These are phyloP conservation scores for Metaphire vulgaris DNA, from an alignment of 1,140 invertebrate species.

Conservation along the genomic window DNA sequence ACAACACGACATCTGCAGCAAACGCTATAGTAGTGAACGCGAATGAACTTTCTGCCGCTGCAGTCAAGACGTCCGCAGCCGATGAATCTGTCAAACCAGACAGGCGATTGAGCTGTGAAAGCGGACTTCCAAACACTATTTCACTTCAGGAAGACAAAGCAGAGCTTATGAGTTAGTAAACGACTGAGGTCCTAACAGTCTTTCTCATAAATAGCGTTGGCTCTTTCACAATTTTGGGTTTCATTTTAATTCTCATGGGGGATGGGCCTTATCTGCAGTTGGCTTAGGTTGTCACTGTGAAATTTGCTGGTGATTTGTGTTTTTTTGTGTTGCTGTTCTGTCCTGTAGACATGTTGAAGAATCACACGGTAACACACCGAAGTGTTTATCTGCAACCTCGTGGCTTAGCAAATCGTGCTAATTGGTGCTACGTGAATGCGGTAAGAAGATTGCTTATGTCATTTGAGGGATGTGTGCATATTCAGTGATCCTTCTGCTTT, in stretches of 20 bases:
- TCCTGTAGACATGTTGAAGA: slow-evolving; percentile 34
- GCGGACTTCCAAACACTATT: background rate
- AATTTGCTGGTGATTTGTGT: too few species aligned
- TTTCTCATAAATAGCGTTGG: background rate
- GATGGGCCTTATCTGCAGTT: background rate
- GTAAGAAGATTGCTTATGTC: slow-evolving; percentile 32
- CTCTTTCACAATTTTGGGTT: background rate
- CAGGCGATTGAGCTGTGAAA: background rate
- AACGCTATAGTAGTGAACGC: slow-evolving; percentile 8
- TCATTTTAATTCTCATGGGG: background rate
- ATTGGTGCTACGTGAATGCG: slow-evolving; percentile 93
- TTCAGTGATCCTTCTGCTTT: slow-evolving; percentile 39
- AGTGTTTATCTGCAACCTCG: slow-evolving; percentile 62
- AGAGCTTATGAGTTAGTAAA: background rate
- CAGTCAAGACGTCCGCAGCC: background rate
- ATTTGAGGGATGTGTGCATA: background rate
- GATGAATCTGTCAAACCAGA: background rate
- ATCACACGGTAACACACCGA: slow-evolving; percentile 31
- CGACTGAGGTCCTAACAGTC: background rate
- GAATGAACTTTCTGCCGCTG: background rate
- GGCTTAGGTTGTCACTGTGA: too few species aligned
- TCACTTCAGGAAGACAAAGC: background rate
- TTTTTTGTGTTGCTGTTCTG: too few species aligned
- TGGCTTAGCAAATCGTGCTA: slow-evolving; percentile 80
- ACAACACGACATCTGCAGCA: background rate